Percentiles rank a stretch among this genome's conserved stretches.
Conservation (phyloP, 2,888 invertebrate genomes). For the Pachliopta kotzebuea region DNA sequence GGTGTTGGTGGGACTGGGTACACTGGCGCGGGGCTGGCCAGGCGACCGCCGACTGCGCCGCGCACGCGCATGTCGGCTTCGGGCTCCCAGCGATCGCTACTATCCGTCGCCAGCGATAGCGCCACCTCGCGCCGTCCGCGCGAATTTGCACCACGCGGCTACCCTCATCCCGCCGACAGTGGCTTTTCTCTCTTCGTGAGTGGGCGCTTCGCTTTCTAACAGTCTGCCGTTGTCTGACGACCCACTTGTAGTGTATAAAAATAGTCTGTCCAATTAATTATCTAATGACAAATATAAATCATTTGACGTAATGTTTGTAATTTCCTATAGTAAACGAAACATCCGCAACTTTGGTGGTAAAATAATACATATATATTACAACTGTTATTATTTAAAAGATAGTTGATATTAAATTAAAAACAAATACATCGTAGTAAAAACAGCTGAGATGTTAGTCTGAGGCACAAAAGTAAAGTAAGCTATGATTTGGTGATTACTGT, state of each 20-base stretch:
- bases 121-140: slow-evolving; percentile 70
- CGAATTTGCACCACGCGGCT: slow-evolving; percentile 62
- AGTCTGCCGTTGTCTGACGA: slow-evolving; percentile 50
- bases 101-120: slow-evolving; percentile 77
- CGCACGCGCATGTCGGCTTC: slow-evolving; percentile 50
- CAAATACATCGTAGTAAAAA: too few species aligned
- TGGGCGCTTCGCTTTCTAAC: slow-evolving; percentile 79
- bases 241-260: slow-evolving; percentile 29
- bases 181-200: slow-evolving; percentile 79
- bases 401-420: too few species aligned
- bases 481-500: too few species aligned
- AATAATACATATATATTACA: too few species aligned
- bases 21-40: slow-evolving; percentile 46
- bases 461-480: too few species aligned
- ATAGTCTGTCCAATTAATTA: not conserved
- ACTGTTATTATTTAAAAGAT: too few species aligned
- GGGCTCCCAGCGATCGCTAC: slow-evolving; percentile 74
- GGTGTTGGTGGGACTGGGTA: slow-evolving; percentile 41
- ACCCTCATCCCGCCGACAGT: slow-evolving; percentile 65
- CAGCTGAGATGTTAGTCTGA: too few species aligned
- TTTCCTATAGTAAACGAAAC: too few species aligned
- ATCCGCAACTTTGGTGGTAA: too few species aligned
- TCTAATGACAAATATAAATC: not conserved
- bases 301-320: too few species aligned
- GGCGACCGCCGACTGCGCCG: slow-evolving; percentile 55